Evolutionary conservation across 2,888 invertebrate genomes (phyloP), one percentile per base, ranked within the genome.

Genomic region (Agonum fuliginosum): DNA sequence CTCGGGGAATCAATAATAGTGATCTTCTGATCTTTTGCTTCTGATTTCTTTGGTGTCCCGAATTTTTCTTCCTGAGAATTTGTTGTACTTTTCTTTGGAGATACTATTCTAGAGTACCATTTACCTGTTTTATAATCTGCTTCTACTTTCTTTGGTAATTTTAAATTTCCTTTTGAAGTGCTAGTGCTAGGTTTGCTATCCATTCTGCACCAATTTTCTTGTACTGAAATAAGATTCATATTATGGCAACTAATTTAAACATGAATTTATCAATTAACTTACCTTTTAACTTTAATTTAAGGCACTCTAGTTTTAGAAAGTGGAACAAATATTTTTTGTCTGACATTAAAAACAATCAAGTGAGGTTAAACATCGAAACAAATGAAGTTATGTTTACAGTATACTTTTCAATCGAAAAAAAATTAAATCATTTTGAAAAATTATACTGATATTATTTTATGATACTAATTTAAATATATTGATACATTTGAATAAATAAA

Each of bases 361-460:
- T 67, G 10, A 12, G 8, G 67, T 67, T 43, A 67, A 41, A 58
- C n/a, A 20, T 37, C 41, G 20, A n/a, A 41, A 67, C 37, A 5
- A 37, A 41, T 12, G 12, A 22, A 54, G 10, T 48, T 22, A 22
- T 10, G 67, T 67, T 67, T 67, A 67, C 41, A 67, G 17, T 10
- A n/a, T 8, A 67, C 12, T 19, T 67, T 67, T 12, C 19, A 62
- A 62, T 30, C 30, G 58, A 62, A 6, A 17, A 6, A 46, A 46
- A 17, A 0, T 17, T 2, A 3, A 6, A 12, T 46, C 3, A 17
- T 12, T 46, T 46, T 46, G 3, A 6, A 6, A 46, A 12, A 12
- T 46, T 4, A 17, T 46, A 17, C 46, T n/a, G n/a, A n/a, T n/a
- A n/a, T n/a, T n/a, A n/a, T n/a, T n/a, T n/a, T n/a, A n/a, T n/a